phyloP scores from a whole-genome alignment of 2,888 invertebrate species.

The Magallana nippona region DNA sequence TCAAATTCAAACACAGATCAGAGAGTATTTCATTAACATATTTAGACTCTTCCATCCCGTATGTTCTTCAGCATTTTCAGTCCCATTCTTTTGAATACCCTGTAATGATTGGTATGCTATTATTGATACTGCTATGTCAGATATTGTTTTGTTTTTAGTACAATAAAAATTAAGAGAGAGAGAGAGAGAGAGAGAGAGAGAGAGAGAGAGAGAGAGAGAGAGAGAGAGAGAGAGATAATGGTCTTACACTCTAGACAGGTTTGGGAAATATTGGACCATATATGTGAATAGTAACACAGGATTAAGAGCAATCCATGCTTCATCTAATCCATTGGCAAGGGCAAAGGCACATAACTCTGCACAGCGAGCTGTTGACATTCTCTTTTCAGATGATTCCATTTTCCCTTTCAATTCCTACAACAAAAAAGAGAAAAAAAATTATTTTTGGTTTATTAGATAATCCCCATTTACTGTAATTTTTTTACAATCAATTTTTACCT shows the following conservation, averaged over 20 bases:
- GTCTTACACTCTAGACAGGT: slow-evolving; percentile 58
- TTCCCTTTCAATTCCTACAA: slow-evolving; percentile 49
- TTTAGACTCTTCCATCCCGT: slow-evolving; percentile 51
- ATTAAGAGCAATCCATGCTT: slow-evolving; percentile 86
- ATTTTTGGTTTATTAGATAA: no score
- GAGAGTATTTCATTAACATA: not conserved
- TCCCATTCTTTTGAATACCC: slow-evolving; percentile 53
- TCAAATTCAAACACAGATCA: no score
- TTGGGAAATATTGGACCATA: slow-evolving; percentile 83
- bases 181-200: slow-evolving; percentile 10
- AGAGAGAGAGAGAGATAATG: slow-evolving; percentile 9
- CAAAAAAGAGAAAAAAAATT: not conserved
- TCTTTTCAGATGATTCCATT: slow-evolving; percentile 52
- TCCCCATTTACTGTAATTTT: no score
- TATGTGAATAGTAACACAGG: slow-evolving; percentile 84
- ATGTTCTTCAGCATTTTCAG: slow-evolving; percentile 52
- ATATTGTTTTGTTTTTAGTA: no score
- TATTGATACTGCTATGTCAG: no score
- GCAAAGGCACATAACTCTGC: slow-evolving; percentile 81
- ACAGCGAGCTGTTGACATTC: slow-evolving; percentile 81
- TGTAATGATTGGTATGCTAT: slow-evolving; percentile 50
- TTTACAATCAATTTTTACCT: no score
- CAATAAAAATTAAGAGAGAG: no score
- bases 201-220: slow-evolving; percentile 26
- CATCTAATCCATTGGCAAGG: slow-evolving; percentile 82